phyloP scores from a whole-genome alignment of 2,113 vertebrate genomes.

The Alethe castanea region DNA sequence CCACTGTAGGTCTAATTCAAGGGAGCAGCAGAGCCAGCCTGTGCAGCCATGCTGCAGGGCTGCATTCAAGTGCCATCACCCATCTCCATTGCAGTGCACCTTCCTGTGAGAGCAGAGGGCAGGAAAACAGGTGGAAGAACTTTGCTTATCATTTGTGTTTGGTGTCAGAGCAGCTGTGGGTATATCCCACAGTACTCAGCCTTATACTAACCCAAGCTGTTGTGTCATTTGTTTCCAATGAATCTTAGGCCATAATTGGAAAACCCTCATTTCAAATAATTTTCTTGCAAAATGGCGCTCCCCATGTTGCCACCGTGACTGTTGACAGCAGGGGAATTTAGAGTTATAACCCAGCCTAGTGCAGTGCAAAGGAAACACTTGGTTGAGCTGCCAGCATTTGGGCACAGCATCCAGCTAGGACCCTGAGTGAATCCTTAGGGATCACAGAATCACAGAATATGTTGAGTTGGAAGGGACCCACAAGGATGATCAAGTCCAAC shows the following conservation, averaged over 20 bases:
- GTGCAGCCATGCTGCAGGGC: rapidly evolving
- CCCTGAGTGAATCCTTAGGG: not conserved
- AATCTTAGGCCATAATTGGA: rapidly evolving
- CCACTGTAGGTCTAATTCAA: not conserved
- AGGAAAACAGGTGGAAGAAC: not conserved
- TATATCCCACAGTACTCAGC: not conserved
- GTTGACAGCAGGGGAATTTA: not conserved
- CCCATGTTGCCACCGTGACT: not conserved
- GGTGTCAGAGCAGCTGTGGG: not conserved
- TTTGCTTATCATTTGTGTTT: not conserved
- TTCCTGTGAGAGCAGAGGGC: not conserved
- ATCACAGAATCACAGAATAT: not conserved
- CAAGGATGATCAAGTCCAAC: not conserved
- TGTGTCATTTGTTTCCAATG: not conserved
- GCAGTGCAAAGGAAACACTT: not conserved
- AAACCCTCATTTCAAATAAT: not conserved
- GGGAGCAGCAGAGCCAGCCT: not conserved
- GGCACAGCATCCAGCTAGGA: not conserved
- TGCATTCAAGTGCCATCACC: not conserved
- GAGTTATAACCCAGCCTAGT: not conserved
- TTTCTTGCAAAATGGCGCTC: not conserved
- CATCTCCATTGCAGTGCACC: not conserved
- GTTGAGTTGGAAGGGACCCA: not conserved
- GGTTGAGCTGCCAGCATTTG: not conserved
- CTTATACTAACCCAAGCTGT: not conserved